Base-by-base conservation (phyloP, 2,888 invertebrate genomes). In the Oxystoma pomonae region DNA sequence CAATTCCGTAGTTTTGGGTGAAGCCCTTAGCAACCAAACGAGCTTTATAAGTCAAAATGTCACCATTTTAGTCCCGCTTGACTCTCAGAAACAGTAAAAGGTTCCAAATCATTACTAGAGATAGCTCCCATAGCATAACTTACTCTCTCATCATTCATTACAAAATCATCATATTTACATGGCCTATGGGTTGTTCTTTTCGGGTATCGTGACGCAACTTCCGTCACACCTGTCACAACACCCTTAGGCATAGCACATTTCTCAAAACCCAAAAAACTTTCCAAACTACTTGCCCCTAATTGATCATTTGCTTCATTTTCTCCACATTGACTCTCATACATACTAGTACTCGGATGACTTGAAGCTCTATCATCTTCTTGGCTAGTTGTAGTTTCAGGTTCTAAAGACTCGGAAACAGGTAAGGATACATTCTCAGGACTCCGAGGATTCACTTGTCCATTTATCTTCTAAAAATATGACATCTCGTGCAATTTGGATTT, bases 11-110 rank as follows among this genome's bases (percentile, higher is more conserved):
- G 58, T 58, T 19, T 67, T 74, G 72, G 20, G 59, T 53, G 65
- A 66, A 73, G 18, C 72, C 72, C 64, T 70, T 67, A 1, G 74
- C 73, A 0, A n/a, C n/a, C n/a, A n/a, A n/a, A n/a, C n/a, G n/a
- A n/a, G n/a, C n/a, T n/a, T n/a, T n/a, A n/a, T n/a, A 74, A n/a
- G n/a, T n/a, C n/a, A n/a, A n/a, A n/a, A n/a, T n/a, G n/a, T n/a
- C n/a, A n/a, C n/a, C n/a, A n/a, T n/a, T n/a, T n/a, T n/a, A n/a
- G n/a, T n/a, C n/a, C n/a, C n/a, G n/a, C n/a, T n/a, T n/a, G n/a
- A n/a, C n/a, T n/a, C 35, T 35, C 35, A 35, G 35, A 35, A 35
- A 35, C 35, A 3, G 35, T 35, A 7, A 35, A 35, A 35, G 35
- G 35, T 35, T 35, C 12, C 35, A 35, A 35, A 35, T 35, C 35